Evolutionary conservation across 2,888 invertebrate genomes (phyloP), one percentile per base, ranked within the genome.

Genomic region (Oscheius sp.): DNA sequence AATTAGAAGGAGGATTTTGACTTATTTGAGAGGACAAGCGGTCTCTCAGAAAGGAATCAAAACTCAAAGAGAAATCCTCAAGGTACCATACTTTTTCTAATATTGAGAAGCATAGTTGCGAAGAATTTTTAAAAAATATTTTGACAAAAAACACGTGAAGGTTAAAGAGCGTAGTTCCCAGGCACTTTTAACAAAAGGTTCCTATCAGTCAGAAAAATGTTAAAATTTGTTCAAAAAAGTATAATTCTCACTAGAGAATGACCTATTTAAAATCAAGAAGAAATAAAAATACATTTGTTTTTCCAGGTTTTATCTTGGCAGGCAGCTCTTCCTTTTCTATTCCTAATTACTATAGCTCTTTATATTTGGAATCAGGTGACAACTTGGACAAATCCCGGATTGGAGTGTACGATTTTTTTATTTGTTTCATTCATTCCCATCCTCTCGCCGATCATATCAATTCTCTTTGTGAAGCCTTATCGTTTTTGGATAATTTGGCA

Each of bases 281-380:
- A n/a, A n/a, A 12, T 25, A 23, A 25, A 10, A 3, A n/a, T 25
- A 48, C 10, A n/a, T 48, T 48, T 23, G 5, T 20, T 27, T 10
- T 53, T 53, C 15, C 53, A 55, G 55, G 61, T 61, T 31, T 45
- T 61, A n/a, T 42, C 61, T 20, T 45, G 42, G 8, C 61, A 61
- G 29, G 61, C 61, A 25, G n/a, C 25, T 20, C 61, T 61, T 10
- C 61, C 61, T 15, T 5, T 27, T 17, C 61, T 61, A 12, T 61
- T 61, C 17, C 4, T 61, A 15, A 29, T 61, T 2, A 45, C 61
- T 10, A 8, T 61, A 15, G n/a, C 27, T 6, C 17, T 61, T 23
- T 61, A 42, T 27, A 31, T 45, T 17, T 15, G 6, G 10, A 27
- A 45, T n/a, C 61, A 61, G 31, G 5, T 31, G 6, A 45, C 29